Base-by-base conservation (phyloP, 1,140 invertebrate genomes). In the Marisa cornuarietis region DNA sequence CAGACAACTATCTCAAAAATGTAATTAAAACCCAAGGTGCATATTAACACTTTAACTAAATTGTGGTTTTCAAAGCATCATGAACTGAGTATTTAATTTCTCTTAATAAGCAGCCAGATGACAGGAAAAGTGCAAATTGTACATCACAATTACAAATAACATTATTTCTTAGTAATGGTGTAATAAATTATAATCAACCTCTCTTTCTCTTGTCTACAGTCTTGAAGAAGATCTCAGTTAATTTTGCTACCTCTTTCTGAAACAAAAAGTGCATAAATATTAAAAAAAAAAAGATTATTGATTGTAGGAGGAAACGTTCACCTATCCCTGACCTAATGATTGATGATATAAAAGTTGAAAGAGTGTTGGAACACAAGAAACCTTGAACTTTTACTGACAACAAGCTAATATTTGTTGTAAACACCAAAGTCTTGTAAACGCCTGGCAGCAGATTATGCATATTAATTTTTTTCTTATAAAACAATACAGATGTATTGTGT, bases 141-240 rank as follows among this genome's bases (percentile, higher is more conserved):
- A n/a, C 31, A 61, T 42, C 26, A 58, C 16, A 74, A 52, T 20
- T 52, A 22, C 31, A 72, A 51, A 11, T 11, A 74, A 54, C 61
- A 58, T 62, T 52, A 16, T 65, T 52, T 20, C 31, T 54, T 52
- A 22, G 10, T 31, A 11, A 18, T 78, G 52, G 5, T 16, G 24
- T 13, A 8, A 24, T 16, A 24, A n/a, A n/a, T 42, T 78, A 42
- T 63, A n/a, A 72, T 65, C 5, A 75, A 87, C 86, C 83, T 84
- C 75, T 83, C 18, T 63, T 61, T 62, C 82, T 62, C 68, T 63
- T 74, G 68, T 85, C 86, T 76, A 87, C 83, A 20, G 84, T 54
- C 66, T 83, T 84, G 65, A 84, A 87, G 71, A 87, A 85, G 9
- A 84, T 78, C 20, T 85, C 80, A 31, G 76, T 79, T 66, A 84